These are phyloP conservation scores for Zygogramma bicolorata DNA, from an alignment of 2,888 invertebrate genomes.

Conservation along the genomic window DNA sequence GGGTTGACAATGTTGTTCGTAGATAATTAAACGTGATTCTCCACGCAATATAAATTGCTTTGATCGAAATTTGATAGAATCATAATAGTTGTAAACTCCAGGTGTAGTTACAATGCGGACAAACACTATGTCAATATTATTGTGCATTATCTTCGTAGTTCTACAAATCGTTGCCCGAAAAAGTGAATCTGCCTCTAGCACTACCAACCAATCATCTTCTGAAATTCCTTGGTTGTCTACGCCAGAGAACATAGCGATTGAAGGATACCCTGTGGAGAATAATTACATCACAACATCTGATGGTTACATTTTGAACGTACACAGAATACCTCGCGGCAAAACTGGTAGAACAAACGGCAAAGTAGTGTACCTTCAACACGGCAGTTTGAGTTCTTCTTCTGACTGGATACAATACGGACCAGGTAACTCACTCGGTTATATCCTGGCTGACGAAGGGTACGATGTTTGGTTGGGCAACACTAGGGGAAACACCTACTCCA, in stretches of 20 bases:
- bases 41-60: too few relatives aligned
- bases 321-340: slow-evolving; percentile 69
- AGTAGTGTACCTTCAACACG: slow-evolving; percentile 69
- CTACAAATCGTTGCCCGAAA: not conserved
- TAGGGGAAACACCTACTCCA: slow-evolving; percentile 52
- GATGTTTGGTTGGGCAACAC: slow-evolving; percentile 59
- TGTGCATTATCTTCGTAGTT: not conserved
- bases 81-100: too few relatives aligned
- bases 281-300: slow-evolving; percentile 68
- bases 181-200: not conserved
- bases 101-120: not conserved
- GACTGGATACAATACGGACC: slow-evolving; percentile 71
- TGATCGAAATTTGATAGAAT: too few relatives aligned
- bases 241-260: slow-evolving; percentile 60
- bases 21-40: too few relatives aligned
- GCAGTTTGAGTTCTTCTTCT: slow-evolving; percentile 69
- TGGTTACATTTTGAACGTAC: slow-evolving; percentile 71
- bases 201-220: not conserved
- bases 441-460: slow-evolving; percentile 57
- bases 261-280: slow-evolving; percentile 66
- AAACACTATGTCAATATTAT: too few relatives aligned
- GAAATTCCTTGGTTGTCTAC: not conserved
- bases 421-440: slow-evolving; percentile 61
- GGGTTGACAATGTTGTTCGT: too few relatives aligned
- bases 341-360: slow-evolving; percentile 48